These are phyloP conservation scores for Aphyosemion australe DNA, from an alignment of 2,113 vertebrate genomes.

Conservation along the genomic window DNA sequence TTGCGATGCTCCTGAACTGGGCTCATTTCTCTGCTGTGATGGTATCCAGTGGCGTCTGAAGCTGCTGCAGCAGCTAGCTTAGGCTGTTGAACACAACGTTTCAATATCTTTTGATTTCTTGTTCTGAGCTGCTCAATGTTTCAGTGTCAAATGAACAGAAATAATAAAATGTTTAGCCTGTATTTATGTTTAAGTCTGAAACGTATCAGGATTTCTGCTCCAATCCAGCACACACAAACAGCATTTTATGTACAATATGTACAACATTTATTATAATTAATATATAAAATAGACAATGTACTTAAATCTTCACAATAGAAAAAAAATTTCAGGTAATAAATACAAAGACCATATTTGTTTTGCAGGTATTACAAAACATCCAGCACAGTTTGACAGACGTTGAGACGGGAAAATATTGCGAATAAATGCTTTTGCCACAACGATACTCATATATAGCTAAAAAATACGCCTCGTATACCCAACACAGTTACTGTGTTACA, in stretches of 20 bases:
- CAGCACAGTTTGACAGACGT: slow-evolving; percentile 77
- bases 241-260: slow-evolving; percentile 84
- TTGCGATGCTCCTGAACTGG: too few species aligned
- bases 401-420: slow-evolving; percentile 76
- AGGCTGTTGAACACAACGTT: too few species aligned
- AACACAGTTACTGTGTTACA: slow-evolving; percentile 63
- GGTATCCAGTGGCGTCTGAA: too few species aligned
- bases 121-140: slow-evolving; percentile 60
- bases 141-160: slow-evolving; percentile 37
- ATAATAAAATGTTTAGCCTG: slow-evolving; percentile 48
- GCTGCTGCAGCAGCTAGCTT: too few species aligned
- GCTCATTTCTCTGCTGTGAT: too few species aligned
- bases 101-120: background rate
- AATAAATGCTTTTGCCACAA: slow-evolving; percentile 76
- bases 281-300: slow-evolving; percentile 86
- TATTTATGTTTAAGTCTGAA: too few species aligned
- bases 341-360: slow-evolving; percentile 83
- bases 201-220: background rate
- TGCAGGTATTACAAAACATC: slow-evolving; percentile 82
- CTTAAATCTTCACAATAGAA: slow-evolving; percentile 85
- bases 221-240: slow-evolving; percentile 8
- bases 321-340: slow-evolving; percentile 85
- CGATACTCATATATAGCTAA: slow-evolving; percentile 76
- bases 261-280: slow-evolving; percentile 87
- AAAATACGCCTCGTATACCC: slow-evolving; percentile 67